Conservation (phyloP, 2,797 vertebrate genomes). For the Clarias platycephalus region DNA sequence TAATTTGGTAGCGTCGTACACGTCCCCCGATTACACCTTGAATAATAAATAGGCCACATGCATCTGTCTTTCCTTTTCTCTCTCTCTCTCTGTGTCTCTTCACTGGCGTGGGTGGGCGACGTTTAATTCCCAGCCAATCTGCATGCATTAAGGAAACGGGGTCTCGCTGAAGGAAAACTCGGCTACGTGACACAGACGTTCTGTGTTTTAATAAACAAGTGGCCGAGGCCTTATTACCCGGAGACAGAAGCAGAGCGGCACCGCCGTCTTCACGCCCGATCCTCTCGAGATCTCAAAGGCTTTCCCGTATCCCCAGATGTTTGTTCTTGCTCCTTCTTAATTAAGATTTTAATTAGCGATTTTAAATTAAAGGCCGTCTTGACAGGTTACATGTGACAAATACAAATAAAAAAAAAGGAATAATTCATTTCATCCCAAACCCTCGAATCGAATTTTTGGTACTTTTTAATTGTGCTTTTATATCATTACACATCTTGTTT, state of each 20-base stretch:
- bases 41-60: slow-evolving; percentile 72
- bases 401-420: neutral
- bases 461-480: neutral
- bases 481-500: neutral
- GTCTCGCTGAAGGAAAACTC: slow-evolving; percentile 46
- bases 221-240: slow-evolving; percentile 59
- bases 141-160: slow-evolving; percentile 63
- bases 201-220: slow-evolving; percentile 66
- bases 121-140: slow-evolving; percentile 69
- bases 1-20: slow-evolving; percentile 68
- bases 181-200: slow-evolving; percentile 62
- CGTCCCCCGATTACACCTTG: slow-evolving; percentile 71
- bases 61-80: neutral
- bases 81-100: neutral
- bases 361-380: neutral
- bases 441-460: neutral
- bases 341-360: slow-evolving; percentile 20
- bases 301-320: slow-evolving; percentile 40
- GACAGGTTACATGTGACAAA: neutral
- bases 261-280: neutral
- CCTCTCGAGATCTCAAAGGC: slow-evolving; percentile 38
- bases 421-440: neutral
- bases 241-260: slow-evolving; percentile 22
- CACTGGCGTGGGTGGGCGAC: slow-evolving; percentile 24
- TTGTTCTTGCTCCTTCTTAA: slow-evolving; percentile 27